These are phyloP conservation scores for Oxygymnocypris stewartii DNA, from an alignment of 2,113 vertebrate species.

Conservation along the genomic window DNA sequence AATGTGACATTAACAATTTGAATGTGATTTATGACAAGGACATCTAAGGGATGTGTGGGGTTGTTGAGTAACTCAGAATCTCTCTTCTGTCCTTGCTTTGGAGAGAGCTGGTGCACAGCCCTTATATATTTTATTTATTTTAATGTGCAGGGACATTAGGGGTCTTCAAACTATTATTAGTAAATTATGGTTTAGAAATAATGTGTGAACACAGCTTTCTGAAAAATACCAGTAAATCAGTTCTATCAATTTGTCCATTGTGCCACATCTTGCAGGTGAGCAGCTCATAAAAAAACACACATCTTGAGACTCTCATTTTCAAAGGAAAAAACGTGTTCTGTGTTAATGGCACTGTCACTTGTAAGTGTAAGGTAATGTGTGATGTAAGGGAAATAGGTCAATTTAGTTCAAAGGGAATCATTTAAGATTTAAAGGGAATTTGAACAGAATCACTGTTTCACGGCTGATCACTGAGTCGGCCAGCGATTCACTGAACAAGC, in stretches of 20 bases:
- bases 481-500: too few relatives aligned
- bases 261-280: background rate
- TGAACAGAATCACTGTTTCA: too few relatives aligned
- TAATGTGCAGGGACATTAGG: background rate
- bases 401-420: too few relatives aligned
- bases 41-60: background rate
- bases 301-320: background rate
- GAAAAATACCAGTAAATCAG: background rate
- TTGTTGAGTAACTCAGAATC: background rate
- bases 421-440: too few relatives aligned
- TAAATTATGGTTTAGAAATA: background rate
- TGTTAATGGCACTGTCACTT: too few relatives aligned
- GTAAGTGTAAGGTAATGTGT: too few relatives aligned
- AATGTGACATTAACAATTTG: background rate
- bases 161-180: background rate
- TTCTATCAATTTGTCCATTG: background rate
- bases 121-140: background rate
- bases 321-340: too few relatives aligned
- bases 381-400: too few relatives aligned
- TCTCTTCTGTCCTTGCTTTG: background rate
- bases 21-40: slow-evolving; percentile 19
- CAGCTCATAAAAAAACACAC: background rate
- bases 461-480: too few relatives aligned
- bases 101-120: background rate
- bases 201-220: background rate